phyloP scores from a whole-genome alignment of 2,888 invertebrate genomes.

The Himalopsyche kuldschensis region DNA sequence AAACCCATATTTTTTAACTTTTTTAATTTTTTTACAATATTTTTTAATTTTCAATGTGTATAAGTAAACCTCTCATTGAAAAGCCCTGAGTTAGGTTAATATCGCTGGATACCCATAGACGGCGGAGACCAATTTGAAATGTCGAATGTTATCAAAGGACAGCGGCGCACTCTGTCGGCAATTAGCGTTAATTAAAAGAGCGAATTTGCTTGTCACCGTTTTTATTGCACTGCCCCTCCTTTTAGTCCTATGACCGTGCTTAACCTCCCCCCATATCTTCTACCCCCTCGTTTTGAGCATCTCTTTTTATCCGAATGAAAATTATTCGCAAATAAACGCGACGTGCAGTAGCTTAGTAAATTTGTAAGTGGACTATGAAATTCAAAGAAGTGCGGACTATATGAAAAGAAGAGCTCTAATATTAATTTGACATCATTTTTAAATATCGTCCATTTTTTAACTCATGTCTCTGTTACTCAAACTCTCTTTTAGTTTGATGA shows the following conservation, averaged over 20 bases:
- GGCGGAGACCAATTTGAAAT: background rate
- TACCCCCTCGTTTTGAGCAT: background rate
- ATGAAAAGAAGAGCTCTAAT: too few relatives aligned
- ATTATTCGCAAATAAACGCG: background rate
- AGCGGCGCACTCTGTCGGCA: background rate
- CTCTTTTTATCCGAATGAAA: background rate
- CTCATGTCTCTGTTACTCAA: too few relatives aligned
- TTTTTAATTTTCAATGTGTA: too few relatives aligned
- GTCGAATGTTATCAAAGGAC: background rate
- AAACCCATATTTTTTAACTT: too few relatives aligned
- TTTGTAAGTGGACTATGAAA: background rate
- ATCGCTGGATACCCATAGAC: background rate
- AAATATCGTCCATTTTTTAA: too few relatives aligned
- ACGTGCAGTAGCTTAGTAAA: background rate
- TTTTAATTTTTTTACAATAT: too few relatives aligned
- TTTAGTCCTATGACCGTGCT: background rate
- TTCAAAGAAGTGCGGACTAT: too few relatives aligned
- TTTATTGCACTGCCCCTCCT: background rate
- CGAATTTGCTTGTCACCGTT: background rate
- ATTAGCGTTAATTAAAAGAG: constrained; percentile 13
- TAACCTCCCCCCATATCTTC: background rate
- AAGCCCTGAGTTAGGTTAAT: too few relatives aligned
- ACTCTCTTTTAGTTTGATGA: too few relatives aligned
- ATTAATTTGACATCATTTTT: too few relatives aligned
- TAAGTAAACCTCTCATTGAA: too few relatives aligned